Evolutionary conservation across 53 echinoderm and acorn worm species (phyloP).

Genomic region (Pentamera pediparva): DNA sequence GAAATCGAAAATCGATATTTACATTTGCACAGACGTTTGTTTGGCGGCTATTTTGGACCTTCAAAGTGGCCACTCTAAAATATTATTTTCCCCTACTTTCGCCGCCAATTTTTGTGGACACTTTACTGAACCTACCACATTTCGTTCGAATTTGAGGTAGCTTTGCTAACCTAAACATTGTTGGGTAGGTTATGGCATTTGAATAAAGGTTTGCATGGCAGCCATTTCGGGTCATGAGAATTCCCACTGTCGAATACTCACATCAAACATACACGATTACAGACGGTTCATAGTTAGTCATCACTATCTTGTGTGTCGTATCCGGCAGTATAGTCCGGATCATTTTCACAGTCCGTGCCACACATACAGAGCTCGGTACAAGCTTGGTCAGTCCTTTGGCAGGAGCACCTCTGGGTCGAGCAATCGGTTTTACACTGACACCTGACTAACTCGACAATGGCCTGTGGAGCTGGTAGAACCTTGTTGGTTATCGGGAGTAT

Average conservation of each 20-base stretch:
- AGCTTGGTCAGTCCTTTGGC: constrained; percentile 23
- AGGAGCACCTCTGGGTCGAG: constrained; percentile 21
- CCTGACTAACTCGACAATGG: constrained; percentile 24
- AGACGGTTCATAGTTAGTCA: neutral
- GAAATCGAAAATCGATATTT: too few relatives aligned
- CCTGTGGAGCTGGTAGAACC: constrained; percentile 41
- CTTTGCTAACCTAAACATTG: too few relatives aligned
- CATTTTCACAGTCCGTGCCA: constrained; percentile 10
- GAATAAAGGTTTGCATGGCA: neutral
- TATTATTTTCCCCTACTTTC: too few relatives aligned
- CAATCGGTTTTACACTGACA: constrained; percentile 29
- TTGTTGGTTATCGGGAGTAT: constrained; percentile 14
- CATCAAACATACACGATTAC: constrained; percentile 14
- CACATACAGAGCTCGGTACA: constrained; percentile 40
- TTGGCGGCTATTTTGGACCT: too few relatives aligned
- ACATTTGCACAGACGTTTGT: too few relatives aligned
- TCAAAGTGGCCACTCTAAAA: too few relatives aligned
- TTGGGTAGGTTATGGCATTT: neutral
- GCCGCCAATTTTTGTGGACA: neutral
- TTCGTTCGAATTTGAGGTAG: neutral
- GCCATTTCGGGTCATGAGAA: neutral
- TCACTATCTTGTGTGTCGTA: constrained; percentile 24
- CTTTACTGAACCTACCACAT: neutral
- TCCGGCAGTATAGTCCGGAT: neutral
- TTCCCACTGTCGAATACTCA: neutral